Base-by-base conservation (phyloP, 2,888 invertebrate genomes). In the Germaria angustata region DNA sequence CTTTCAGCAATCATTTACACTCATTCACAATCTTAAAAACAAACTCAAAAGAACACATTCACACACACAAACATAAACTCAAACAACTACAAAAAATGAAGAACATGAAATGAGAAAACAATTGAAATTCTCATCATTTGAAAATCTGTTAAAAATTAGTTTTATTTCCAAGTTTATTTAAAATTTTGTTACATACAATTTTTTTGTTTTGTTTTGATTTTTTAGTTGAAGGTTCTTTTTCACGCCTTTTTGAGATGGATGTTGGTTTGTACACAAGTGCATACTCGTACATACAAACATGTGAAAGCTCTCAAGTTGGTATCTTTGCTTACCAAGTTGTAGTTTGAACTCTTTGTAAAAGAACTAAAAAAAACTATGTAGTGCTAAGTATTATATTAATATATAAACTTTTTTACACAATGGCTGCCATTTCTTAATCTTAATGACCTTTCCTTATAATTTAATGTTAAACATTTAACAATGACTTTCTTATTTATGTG, bases 101-200 rank as follows among this genome's bases (percentile, higher is more conserved):
- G 2, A 55, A 71, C 22, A 46, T 49, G 9, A 51, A 71, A 51
- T 34, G 32, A 39, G 61, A 9, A 41, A 71, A 68, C 72, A 73
- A 63, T 81, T 78, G 49, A 53, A 72, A 57, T 55, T 63, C 61
- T 53, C 53, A 77, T 81, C 61, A 76, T 61, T 81, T 57, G 44
- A 63, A 72, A 78, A 73, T 73, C 77, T 77, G 55, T 78, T 81
- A 63, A 49, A 81, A 81, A 81, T 81, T 68, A 63, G 55, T 81
- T 81, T 78, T 61, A 46, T 49, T 61, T 15, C 13, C 63, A 81
- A 72, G 59, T 77, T 77, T 73, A 49, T 71, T 69, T 39, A 36
- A 71, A 55, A 57, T 20, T 49, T 9, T 13, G 20, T 22, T 4
- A 17, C 46, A 6, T n/a, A n/a, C n/a, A n/a, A n/a, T n/a, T n/a